These are phyloP conservation scores for Hypotaenidia philippensis DNA, from an alignment of 2,797 vertebrate species.

Conservation along the genomic window DNA sequence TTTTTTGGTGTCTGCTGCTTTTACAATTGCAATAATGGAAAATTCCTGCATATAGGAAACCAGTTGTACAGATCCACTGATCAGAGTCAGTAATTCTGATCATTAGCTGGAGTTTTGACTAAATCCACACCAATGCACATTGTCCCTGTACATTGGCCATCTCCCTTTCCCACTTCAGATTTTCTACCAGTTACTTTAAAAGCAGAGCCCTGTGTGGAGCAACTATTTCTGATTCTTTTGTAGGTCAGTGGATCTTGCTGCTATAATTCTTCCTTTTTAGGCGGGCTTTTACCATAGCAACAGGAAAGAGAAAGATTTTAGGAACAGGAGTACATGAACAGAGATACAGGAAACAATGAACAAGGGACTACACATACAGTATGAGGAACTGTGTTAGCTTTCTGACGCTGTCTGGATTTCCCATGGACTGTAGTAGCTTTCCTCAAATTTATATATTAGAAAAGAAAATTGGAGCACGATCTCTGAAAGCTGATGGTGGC, in stretches of 20 bases:
- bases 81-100: background rate
- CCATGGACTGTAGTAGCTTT: background rate
- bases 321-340: constrained; percentile 13
- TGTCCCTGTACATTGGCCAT: background rate
- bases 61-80: background rate
- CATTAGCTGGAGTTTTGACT: background rate
- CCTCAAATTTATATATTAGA: background rate
- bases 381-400: background rate
- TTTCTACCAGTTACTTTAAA: background rate
- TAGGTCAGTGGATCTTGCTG: constrained; percentile 49
- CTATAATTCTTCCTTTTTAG: constrained; percentile 31
- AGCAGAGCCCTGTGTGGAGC: background rate
- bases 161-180: background rate
- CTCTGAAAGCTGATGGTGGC: background rate
- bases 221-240: constrained; percentile 32
- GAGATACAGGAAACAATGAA: constrained; percentile 31
- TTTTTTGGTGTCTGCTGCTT: background rate
- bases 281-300: constrained; percentile 63
- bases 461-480: background rate
- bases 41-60: background rate
- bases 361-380: background rate
- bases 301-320: constrained; percentile 36
- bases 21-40: background rate
- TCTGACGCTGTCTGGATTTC: background rate
- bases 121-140: background rate